Evolutionary conservation across 2,797 vertebrate genomes (phyloP).

Genomic region (Amblyopsis hoosieri): DNA sequence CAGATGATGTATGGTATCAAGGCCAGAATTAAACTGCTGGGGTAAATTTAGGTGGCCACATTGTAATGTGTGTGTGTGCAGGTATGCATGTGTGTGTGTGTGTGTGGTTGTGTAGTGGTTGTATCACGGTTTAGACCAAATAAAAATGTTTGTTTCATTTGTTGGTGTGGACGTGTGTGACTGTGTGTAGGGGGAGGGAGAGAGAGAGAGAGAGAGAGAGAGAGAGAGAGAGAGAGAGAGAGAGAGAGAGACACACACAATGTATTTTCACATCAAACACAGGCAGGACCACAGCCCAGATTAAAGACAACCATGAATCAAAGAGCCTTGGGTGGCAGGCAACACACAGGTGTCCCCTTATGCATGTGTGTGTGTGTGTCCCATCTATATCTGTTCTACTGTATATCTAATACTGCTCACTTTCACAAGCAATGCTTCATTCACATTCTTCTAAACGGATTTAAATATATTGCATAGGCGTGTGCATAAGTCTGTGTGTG

Average conservation of each 20-base stretch:
- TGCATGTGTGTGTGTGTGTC: conserved; percentile 16
- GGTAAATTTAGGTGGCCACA: conserved; percentile 53
- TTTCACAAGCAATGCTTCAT: neutral
- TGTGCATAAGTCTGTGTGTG: neutral
- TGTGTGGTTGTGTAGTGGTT: conserved; percentile 19
- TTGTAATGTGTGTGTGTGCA: conserved; percentile 9
- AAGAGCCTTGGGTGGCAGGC: conserved; percentile 70
- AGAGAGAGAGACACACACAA: conserved; percentile 42
- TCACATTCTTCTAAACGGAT: neutral
- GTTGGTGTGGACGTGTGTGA: conserved; percentile 8
- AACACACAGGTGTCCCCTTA: conserved; percentile 66
- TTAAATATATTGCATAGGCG: no score
- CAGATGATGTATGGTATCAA: conserved; percentile 58
- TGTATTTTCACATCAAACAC: conserved; percentile 81
- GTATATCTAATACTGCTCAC: conserved; percentile 31
- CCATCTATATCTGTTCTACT: conserved; percentile 43
- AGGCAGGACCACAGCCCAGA: conserved; percentile 64
- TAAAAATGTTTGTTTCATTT: conserved; percentile 40
- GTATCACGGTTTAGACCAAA: conserved; percentile 30
- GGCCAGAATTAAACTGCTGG: conserved; percentile 56
- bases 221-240: conserved; percentile 25
- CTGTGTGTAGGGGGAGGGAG: neutral
- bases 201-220: conserved; percentile 5
- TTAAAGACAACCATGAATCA: conserved; percentile 82
- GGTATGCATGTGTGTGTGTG: conserved; percentile 14